A percentile compares a stretch with the other conserved stretches of the same genome.
Conservation (phyloP, 2,113 vertebrate species). For the Uropsilus gracilis region DNA sequence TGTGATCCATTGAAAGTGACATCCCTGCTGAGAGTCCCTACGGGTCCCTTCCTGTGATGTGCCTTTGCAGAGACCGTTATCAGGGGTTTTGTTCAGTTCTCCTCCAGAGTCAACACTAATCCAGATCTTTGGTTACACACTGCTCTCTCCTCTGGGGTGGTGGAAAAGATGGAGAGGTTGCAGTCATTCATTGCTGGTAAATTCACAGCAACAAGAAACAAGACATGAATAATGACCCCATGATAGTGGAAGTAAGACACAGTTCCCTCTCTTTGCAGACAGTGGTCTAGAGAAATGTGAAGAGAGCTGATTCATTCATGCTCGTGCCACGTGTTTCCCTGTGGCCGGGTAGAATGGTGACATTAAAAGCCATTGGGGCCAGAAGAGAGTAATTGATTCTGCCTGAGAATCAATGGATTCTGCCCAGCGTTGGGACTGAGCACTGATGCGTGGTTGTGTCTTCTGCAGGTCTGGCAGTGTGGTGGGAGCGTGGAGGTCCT, state of each 20-base stretch:
- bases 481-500: slow-evolving; percentile 97
- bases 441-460: slow-evolving; percentile 12
- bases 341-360: neutral
- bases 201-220: neutral
- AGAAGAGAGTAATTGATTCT: neutral
- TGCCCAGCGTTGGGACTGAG: neutral
- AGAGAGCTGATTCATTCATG: neutral
- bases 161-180: neutral
- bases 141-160: neutral
- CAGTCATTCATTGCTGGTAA: neutral
- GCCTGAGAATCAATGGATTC: no score
- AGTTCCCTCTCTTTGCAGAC: neutral
- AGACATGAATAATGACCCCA: neutral
- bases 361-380: neutral
- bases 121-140: neutral
- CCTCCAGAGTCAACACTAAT: neutral
- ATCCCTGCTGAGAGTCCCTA: neutral
- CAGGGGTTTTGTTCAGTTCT: neutral
- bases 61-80: neutral
- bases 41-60: neutral
- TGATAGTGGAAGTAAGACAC: neutral
- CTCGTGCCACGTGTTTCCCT: rapidly evolving
- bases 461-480: slow-evolving; percentile 96
- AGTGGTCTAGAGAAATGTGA: neutral
- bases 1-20: neutral